A percentile compares a stretch with the other conserved stretches of the same genome.
phyloP scores from a whole-genome alignment of 2,888 invertebrate species.

The Nudaria mundana region DNA sequence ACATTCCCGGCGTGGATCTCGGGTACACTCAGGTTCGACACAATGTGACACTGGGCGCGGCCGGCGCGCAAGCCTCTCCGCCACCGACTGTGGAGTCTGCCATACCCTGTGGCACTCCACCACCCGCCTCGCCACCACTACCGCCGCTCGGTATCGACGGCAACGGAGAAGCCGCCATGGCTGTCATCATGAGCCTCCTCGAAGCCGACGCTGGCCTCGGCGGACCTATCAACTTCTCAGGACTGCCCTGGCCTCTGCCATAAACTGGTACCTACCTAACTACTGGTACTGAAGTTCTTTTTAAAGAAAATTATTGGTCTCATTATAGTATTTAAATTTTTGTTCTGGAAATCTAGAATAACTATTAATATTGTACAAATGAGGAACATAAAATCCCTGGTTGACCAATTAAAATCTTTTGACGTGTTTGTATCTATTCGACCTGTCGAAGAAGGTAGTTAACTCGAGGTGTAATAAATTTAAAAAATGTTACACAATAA shows the following conservation, averaged over 20 bases:
- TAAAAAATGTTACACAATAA: no score
- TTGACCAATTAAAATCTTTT: no score
- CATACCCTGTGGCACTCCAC: conserved; percentile 22
- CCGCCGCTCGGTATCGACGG: conserved; percentile 81
- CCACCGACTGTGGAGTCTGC: conserved; percentile 42
- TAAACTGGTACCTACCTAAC: conserved; percentile 44
- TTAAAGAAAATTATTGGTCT: background rate
- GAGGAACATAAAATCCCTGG: no score
- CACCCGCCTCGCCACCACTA: conserved; percentile 46
- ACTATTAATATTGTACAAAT: background rate
- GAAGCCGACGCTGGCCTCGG: conserved; percentile 95
- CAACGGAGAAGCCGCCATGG: conserved; percentile 95
- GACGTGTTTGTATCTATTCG: no score
- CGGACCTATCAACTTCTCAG: conserved; percentile 92
- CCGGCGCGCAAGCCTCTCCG: conserved; percentile 38
- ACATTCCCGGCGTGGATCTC: conserved; percentile 43
- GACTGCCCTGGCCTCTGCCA: conserved; percentile 92
- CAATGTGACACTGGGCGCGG: conserved; percentile 57
- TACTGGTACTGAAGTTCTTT: background rate
- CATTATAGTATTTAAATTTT: background rate
- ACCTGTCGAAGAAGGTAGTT: no score
- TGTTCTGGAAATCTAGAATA: background rate
- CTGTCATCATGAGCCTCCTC: conserved; percentile 93
- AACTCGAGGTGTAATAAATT: no score
- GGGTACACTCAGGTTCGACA: conserved; percentile 49